Evolutionary conservation across 2,888 invertebrate genomes (phyloP), one percentile per base, ranked within the genome.

Genomic region (Metellina segmentata): DNA sequence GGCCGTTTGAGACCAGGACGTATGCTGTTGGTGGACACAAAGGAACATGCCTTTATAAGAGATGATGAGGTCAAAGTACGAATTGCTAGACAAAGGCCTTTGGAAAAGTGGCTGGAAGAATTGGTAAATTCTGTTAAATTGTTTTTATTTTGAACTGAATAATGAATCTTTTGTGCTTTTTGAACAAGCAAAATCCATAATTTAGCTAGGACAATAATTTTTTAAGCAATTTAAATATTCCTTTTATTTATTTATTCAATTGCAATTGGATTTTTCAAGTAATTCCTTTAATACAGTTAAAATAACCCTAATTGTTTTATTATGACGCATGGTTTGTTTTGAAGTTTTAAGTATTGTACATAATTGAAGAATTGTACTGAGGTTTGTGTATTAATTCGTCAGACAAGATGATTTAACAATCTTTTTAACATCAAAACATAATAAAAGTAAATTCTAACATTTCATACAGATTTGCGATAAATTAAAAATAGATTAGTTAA

Each of bases 1-100:
- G 99, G 99, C 94, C 98, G 99, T 93, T 96, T 99, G 94, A 98
- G 99, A 95, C 99, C 99, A 0, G 99, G 99, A 6, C 97, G 99
- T 93, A 99, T 99, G 99, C 96, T 99, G 95, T 96, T 99, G 94
- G 99, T 99, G 83, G 99, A 99, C 95, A 99, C 99, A 0, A 95
- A 95, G 93, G 97, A 98, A 94, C 97, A 98, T 95, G 96, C 96
- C 93, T 97, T 99, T 93, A 98, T 98, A 94, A 97, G 98, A 94
- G 99, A 99, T 94, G 97, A 99, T 88, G 98, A 98, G 94, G 96
- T 99, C 85, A 99, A 99, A 95, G 95, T 97, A 94, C 95, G 97
- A 79, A 98, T 99, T 93, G 97, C 99, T 6, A 96, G 96, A 94
- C 97, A 97, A 93, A 96, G 99, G 87, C 99, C 99, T 7, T 98